Conservation (phyloP, 2,888 invertebrate genomes). For the Eugnorisma glareosa region DNA sequence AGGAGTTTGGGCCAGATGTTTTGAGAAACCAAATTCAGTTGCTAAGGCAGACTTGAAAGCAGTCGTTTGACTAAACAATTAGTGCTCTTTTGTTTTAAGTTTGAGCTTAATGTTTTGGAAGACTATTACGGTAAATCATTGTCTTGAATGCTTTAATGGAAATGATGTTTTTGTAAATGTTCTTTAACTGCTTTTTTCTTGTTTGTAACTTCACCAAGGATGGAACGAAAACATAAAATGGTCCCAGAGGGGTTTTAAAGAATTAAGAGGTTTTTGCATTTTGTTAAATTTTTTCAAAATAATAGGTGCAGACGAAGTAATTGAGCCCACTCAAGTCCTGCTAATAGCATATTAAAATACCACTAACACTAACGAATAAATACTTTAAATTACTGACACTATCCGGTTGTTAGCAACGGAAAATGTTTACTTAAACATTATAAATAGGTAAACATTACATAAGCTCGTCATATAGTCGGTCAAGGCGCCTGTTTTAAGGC, state of each 20-base stretch:
- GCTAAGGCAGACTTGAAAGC: constrained; percentile 21
- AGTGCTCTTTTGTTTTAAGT: constrained; percentile 44
- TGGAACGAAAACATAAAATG: neutral
- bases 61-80: constrained; percentile 45
- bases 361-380: neutral
- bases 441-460: constrained; percentile 49
- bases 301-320: neutral
- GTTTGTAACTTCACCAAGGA: constrained; percentile 13
- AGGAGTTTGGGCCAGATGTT: constrained; percentile 33
- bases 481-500: constrained; percentile 48
- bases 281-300: neutral
- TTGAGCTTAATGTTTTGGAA: constrained; percentile 39
- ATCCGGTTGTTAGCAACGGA: neutral
- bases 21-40: constrained; percentile 19
- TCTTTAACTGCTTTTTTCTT: constrained; percentile 22
- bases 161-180: constrained; percentile 40
- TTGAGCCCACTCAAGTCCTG: neutral
- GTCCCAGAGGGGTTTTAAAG: neutral
- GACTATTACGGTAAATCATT: constrained; percentile 43
- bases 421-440: constrained; percentile 20
- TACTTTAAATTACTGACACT: neutral
- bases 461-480: constrained; percentile 38
- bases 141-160: constrained; percentile 19
- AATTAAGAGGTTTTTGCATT: neutral
- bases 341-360: neutral